Evolutionary conservation across 2,888 invertebrate species (phyloP).

Genomic region (Byasa hedistus): DNA sequence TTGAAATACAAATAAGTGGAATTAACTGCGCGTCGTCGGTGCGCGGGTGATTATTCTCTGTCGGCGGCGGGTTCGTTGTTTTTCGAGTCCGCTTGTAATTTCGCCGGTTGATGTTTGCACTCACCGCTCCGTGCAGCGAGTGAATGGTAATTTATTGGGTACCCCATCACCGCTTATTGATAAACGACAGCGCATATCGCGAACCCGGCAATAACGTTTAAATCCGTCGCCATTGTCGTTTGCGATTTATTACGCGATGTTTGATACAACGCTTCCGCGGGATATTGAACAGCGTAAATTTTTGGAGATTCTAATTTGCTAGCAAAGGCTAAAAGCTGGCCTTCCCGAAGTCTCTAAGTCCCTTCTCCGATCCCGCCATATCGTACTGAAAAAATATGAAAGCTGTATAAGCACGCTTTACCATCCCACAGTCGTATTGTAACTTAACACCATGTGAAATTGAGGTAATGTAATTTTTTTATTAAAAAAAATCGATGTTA

Average conservation of each 20-base stretch:
- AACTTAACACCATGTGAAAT: too few species aligned
- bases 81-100: slow-evolving; percentile 63
- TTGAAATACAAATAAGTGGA: slow-evolving; percentile 61
- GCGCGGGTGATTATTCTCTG: slow-evolving; percentile 65
- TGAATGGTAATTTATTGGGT: slow-evolving; percentile 58
- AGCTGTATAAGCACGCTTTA: too few species aligned
- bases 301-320: too few species aligned
- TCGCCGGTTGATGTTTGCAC: slow-evolving; percentile 57
- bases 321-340: too few species aligned
- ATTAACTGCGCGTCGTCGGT: slow-evolving; percentile 59
- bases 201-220: slow-evolving; percentile 24
- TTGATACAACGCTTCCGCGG: not conserved
- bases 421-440: too few species aligned
- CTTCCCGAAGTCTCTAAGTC: too few species aligned
- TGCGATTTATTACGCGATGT: slow-evolving; percentile 26
- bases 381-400: too few species aligned
- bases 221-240: slow-evolving; percentile 29
- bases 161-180: slow-evolving; percentile 61
- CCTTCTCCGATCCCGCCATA: too few species aligned
- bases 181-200: slow-evolving; percentile 46
- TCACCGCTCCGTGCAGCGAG: slow-evolving; percentile 51
- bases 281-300: too few species aligned
- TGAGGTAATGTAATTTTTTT: too few species aligned
- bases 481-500: too few species aligned
- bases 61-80: slow-evolving; percentile 50